Evolutionary conservation across 2,113 vertebrate species (phyloP), one percentile per base, ranked within the genome.

Genomic region (Grammomys dolichurus): DNA sequence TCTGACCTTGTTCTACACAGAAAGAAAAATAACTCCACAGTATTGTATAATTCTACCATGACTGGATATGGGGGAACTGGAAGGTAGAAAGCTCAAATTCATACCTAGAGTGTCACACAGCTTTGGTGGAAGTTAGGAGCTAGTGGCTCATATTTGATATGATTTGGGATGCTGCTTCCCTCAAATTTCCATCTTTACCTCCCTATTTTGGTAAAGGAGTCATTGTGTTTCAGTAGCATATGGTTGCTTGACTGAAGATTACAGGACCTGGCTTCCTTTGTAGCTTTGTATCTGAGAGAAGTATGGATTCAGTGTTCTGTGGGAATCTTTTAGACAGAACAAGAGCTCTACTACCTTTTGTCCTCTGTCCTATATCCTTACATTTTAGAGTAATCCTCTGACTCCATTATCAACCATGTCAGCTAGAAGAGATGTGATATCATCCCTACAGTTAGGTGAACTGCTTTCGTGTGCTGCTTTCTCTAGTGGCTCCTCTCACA

Each of bases 401-500:
- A 4, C 4, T 72, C 51, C 58, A 5, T 24, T 63, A 19, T 70
- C 65, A n/a, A 20, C 9, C 33, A 13, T 48, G 13, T 14, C 5
- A 78, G 60, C 51, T 65, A 3, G 13, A 13, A 1, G 24, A 31
- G 7, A 10, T 12, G 14, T 36, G 22, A 9, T 56, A 26, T 24
- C 19, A 65, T 8, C 33, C 4, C 54, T 80, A 63, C 46, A 51
- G 17, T 36, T 22, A 20, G 89, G 1, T 31, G 7, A 19, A 4
- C 22, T 60, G 14, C 13, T 7, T 11, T 9, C 7, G 7, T 19
- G 3, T 36, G 7, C 19, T 56, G 36, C 3, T 90, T 36, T 85
- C 26, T 76, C 3, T 2, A 77, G 3, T 60, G 8, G 3, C 4
- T n/a, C 56, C 11, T n/a, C 6, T 33, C 5, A n/a, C 4, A 2